Evolutionary conservation across 2,113 vertebrate genomes (phyloP).

Genomic region (Mionectes macconnelli): DNA sequence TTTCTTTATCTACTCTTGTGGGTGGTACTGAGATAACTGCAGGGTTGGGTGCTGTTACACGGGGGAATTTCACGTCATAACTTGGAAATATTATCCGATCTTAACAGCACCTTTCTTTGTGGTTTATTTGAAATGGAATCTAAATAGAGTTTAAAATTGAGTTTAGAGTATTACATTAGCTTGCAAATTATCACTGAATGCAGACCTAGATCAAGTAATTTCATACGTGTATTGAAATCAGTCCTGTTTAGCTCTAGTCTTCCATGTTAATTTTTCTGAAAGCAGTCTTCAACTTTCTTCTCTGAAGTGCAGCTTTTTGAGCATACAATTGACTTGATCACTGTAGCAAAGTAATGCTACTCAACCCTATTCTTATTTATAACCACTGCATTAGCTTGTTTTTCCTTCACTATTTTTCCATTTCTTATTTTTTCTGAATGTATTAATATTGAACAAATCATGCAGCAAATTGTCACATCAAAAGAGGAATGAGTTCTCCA

Average conservation of each 20-base stretch:
- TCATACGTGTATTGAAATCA: neutral
- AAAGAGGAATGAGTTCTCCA: neutral
- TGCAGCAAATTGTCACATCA: neutral
- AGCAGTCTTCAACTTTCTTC: neutral
- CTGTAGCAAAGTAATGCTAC: neutral
- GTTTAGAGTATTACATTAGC: neutral
- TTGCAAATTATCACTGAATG: neutral
- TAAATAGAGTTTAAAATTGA: too few species aligned
- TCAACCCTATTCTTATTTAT: neutral
- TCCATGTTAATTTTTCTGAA: fast-evolving
- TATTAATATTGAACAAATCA: neutral
- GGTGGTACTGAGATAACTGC: neutral
- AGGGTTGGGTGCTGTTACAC: neutral
- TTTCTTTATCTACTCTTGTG: neutral
- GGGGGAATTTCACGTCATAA: fast-evolving
- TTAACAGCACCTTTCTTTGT: neutral
- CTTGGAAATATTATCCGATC: neutral
- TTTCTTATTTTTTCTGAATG: neutral
- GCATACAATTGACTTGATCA: neutral
- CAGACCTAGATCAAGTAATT: neutral
- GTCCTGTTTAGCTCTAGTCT: neutral
- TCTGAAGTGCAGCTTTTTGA: neutral
- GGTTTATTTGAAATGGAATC: neutral
- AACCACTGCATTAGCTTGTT: neutral
- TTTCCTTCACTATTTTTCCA: neutral